These are phyloP conservation scores for Epistrophe grossulariae DNA, from an alignment of 2,888 invertebrate species.

Conservation along the genomic window DNA sequence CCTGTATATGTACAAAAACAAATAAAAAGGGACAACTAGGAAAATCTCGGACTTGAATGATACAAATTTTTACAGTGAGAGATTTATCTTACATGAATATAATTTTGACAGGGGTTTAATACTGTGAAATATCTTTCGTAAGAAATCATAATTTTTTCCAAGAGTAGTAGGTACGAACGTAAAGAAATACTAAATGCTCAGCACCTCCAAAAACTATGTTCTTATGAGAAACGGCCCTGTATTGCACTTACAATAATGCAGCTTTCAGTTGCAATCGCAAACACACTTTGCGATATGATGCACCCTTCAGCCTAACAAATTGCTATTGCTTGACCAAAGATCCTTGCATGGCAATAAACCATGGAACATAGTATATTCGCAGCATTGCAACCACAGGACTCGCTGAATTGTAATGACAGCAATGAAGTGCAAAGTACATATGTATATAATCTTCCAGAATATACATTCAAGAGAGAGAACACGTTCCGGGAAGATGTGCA, in stretches of 20 bases:
- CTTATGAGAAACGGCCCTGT: background rate
- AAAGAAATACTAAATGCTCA: too few species aligned
- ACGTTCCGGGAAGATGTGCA: slow-evolving; percentile 25
- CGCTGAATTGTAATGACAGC: slow-evolving; percentile 59
- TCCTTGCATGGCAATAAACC: slow-evolving; percentile 57
- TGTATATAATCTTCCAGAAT: slow-evolving; percentile 23
- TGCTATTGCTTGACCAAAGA: slow-evolving; percentile 63
- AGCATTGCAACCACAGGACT: slow-evolving; percentile 9
- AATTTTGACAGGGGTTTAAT: too few species aligned
- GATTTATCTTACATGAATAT: too few species aligned
- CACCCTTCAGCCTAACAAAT: slow-evolving; percentile 65
- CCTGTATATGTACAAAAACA: too few species aligned
- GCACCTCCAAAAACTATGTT: too few species aligned
- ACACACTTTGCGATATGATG: slow-evolving; percentile 12
- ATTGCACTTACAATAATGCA: slow-evolving; percentile 15
- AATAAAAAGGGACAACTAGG: too few species aligned
- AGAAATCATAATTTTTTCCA: too few species aligned
- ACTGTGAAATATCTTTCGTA: too few species aligned
- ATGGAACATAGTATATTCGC: slow-evolving; percentile 35
- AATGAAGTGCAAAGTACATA: slow-evolving; percentile 42
- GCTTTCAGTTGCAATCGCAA: slow-evolving; percentile 34
- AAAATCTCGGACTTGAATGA: too few species aligned
- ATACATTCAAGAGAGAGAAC: slow-evolving; percentile 28
- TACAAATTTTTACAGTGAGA: too few species aligned
- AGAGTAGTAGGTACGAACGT: too few species aligned